Base-by-base conservation (phyloP, 2,888 invertebrate species). In the Elegia similella region DNA sequence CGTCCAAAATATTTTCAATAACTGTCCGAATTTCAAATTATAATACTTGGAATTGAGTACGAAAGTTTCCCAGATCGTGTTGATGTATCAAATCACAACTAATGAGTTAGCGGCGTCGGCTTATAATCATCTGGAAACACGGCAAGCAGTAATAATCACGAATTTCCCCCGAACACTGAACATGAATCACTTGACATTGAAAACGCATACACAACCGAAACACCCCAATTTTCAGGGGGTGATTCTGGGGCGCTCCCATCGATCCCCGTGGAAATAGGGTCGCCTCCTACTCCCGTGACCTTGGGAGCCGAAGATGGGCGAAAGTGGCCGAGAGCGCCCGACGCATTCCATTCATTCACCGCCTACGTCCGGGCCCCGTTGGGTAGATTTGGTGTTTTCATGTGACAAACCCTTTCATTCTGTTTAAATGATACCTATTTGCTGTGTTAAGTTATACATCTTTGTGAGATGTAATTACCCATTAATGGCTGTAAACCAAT, bases 131-230 rank as follows among this genome's bases (percentile, higher is more conserved):
- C 60, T 52, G 48, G n/a, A 75, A 78, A 82, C 87, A 87, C 86
- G 87, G 68, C 72, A 88, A 80, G 73, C 55, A 64, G 76, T 74
- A 73, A 79, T 86, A 82, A 84, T 75, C 77, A 79, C 70, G 74
- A 77, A 70, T 74, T 75, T 72, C 74, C 68, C 70, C 69, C 68
- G 54, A 54, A 53, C 53, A 48, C 43, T 61, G 68, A 68, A 66
- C 78, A 82, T 83, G 88, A 86, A 80, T 84, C 82, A 80, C 80
- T 82, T 89, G 90, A 89, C 90, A 91, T 91, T 91, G 90, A 90
- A 88, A 89, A 84, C 74, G 78, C 78, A 79, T 75, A 73, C 73
- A 75, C 77, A 72, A 72, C 72, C 75, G 75, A 79, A 56, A 56
- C 56, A 76, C 80, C 75, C 76, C 73, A 73, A 79, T 76, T 76